Conservation (phyloP, 2,888 invertebrate species). For the Xanthia togata region DNA sequence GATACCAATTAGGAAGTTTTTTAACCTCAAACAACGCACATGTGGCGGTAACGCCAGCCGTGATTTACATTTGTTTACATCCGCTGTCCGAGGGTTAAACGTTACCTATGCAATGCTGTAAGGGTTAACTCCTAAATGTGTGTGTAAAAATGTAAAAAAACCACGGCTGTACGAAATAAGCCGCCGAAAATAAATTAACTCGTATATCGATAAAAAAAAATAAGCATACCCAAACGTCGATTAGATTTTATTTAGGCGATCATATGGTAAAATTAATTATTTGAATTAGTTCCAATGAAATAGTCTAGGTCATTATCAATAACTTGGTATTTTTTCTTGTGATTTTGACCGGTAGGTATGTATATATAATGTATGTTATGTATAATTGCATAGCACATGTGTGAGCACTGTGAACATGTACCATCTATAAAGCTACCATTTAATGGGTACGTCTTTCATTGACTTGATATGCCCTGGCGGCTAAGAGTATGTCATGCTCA, state of each 20-base stretch:
- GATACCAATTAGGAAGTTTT: slow-evolving; percentile 75
- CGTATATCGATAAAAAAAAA: no score
- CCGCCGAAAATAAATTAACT: background rate
- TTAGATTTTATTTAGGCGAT: background rate
- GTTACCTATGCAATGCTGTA: slow-evolving; percentile 68
- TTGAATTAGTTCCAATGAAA: background rate
- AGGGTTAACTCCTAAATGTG: slow-evolving; percentile 63
- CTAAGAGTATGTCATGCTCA: no score
- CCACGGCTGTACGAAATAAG: background rate
- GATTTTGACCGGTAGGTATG: no score
- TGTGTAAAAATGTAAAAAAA: slow-evolving; percentile 1
- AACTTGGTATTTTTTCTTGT: background rate
- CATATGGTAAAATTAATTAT: background rate
- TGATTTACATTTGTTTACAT: slow-evolving; percentile 86
- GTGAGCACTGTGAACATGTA: no score
- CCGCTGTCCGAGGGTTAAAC: slow-evolving; percentile 82
- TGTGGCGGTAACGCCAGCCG: slow-evolving; percentile 75
- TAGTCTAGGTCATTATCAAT: background rate
- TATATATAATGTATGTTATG: no score
- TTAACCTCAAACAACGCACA: slow-evolving; percentile 81
- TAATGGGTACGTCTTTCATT: no score
- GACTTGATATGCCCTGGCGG: no score
- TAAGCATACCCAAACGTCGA: no score
- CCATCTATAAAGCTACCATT: no score
- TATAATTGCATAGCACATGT: no score